phyloP scores from a whole-genome alignment of 2,888 invertebrate species.

The Aphrophora alni region DNA sequence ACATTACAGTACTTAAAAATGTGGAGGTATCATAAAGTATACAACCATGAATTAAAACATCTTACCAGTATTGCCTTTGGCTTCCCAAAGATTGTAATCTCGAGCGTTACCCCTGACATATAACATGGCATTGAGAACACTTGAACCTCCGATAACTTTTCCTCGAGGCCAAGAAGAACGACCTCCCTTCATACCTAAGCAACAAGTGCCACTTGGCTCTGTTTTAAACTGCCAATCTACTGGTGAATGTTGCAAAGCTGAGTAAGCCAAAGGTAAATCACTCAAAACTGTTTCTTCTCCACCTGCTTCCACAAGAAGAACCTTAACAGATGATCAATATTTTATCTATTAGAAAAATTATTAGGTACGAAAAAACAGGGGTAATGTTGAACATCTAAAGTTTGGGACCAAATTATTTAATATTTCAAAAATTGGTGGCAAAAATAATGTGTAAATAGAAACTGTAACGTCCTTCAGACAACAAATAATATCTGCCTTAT shows the following conservation, averaged over 20 bases:
- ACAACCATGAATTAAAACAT: too few relatives aligned
- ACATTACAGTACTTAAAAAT: too few relatives aligned
- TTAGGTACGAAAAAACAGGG: too few relatives aligned
- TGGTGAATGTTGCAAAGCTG: slow-evolving; percentile 72
- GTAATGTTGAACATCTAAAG: too few relatives aligned
- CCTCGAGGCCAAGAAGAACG: slow-evolving; percentile 60
- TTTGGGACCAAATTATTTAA: too few relatives aligned
- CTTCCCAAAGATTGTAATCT: slow-evolving; percentile 88
- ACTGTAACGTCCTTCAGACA: too few relatives aligned
- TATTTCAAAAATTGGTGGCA: too few relatives aligned
- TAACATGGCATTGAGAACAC: slow-evolving; percentile 88
- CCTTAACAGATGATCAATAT: slow-evolving; percentile 47
- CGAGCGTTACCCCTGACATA: slow-evolving; percentile 82
- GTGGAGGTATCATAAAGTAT: too few relatives aligned
- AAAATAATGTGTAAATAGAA: too few relatives aligned
- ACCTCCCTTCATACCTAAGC: slow-evolving; percentile 60
- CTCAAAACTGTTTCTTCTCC: slow-evolving; percentile 74
- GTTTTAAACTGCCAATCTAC: slow-evolving; percentile 86
- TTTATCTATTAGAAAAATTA: too few relatives aligned
- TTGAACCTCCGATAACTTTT: slow-evolving; percentile 73
- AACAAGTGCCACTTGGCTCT: slow-evolving; percentile 66
- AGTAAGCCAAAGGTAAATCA: slow-evolving; percentile 75
- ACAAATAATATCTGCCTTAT: too few relatives aligned
- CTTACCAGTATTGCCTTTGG: slow-evolving; percentile 63
- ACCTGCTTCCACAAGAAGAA: slow-evolving; percentile 82